phyloP scores from a whole-genome alignment of 1,140 invertebrate genomes.

The Orius laevigatus region DNA sequence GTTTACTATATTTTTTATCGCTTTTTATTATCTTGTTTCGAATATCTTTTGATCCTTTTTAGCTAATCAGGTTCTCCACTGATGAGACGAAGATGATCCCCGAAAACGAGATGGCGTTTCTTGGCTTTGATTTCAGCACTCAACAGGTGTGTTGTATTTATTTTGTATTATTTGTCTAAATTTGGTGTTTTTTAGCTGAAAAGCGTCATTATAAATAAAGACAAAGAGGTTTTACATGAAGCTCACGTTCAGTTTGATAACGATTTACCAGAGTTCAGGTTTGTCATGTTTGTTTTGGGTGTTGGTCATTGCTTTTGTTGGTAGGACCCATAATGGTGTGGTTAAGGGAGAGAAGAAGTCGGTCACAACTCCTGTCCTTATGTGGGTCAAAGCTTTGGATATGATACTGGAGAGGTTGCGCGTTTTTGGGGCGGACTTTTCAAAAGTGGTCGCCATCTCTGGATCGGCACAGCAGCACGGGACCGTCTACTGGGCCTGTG shows the following conservation, averaged over 20 bases:
- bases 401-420: constrained; percentile 73
- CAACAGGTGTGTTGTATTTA: constrained; percentile 44
- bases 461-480: constrained; percentile 94
- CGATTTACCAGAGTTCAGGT: constrained; percentile 82
- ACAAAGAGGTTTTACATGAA: constrained; percentile 56
- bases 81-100: not conserved
- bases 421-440: constrained; percentile 65
- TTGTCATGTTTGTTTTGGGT: not conserved
- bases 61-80: too few species aligned
- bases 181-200: constrained; percentile 54
- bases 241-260: constrained; percentile 74
- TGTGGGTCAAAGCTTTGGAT: constrained; percentile 93
- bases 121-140: constrained; percentile 65
- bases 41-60: too few species aligned
- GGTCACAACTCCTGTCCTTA: constrained; percentile 66
- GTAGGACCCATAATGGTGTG: constrained; percentile 66
- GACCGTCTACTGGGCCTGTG: constrained; percentile 81
- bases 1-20: too few species aligned
- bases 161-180: not conserved
- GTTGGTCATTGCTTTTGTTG: constrained; percentile 21
- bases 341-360: constrained; percentile 37
- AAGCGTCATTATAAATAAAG: constrained; percentile 64
- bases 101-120: constrained; percentile 27
- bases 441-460: constrained; percentile 63
- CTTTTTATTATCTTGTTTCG: too few species aligned